Evolutionary conservation across 2,797 vertebrate genomes (phyloP), one percentile per base, ranked within the genome.

Genomic region (Phataginus tetradactyla): DNA sequence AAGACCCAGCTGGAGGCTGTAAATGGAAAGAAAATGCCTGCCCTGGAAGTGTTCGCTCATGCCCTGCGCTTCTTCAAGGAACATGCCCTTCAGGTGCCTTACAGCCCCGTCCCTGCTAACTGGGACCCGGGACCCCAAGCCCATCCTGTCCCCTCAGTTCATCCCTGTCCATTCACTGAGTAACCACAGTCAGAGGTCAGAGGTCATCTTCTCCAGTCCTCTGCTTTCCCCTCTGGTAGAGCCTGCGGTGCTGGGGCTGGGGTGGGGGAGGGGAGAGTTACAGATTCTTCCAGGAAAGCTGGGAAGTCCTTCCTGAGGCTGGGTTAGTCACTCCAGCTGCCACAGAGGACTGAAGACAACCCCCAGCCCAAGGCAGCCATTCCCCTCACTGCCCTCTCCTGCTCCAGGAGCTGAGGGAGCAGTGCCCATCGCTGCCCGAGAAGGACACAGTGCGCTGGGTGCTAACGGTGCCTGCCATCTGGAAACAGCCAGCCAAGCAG

Each of bases 401-500:
- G 20, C 72, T 39, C 57, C 98, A 99, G 99, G 99, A 99, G 98
- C 99, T 99, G 96, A 99, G 98, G 96, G 99, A 99, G 74, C 99
- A 99, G 98, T 99, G 99, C 1, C 99, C 99, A 0, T 98, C 99
- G 0, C 97, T 99, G 79, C 97, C 99, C 1, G 99, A 99, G 95
- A 98, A 97, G 2, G 99, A 98, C 0, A 98, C 99, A 66, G 98
- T 99, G 96, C 98, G 99, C 97, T 99, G 99, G 99, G 99, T 99
- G 45, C 98, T 99, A 98, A 99, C 99, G 0, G 99, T 99, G n/a
- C 99, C 99, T 0, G 99, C 99, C 32, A 99, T 99, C 96, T 99
- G 99, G 99, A 99, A 99, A 97, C 99, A 99, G 96, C 99, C 99
- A 0, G 99, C 99, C 98, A 99, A 99, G 98, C 99, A 99, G 98